A percentile compares a stretch with the other conserved stretches of the same genome.
Evolutionary conservation across 2,113 vertebrate species (phyloP).

Genomic region (Cettia cetti): DNA sequence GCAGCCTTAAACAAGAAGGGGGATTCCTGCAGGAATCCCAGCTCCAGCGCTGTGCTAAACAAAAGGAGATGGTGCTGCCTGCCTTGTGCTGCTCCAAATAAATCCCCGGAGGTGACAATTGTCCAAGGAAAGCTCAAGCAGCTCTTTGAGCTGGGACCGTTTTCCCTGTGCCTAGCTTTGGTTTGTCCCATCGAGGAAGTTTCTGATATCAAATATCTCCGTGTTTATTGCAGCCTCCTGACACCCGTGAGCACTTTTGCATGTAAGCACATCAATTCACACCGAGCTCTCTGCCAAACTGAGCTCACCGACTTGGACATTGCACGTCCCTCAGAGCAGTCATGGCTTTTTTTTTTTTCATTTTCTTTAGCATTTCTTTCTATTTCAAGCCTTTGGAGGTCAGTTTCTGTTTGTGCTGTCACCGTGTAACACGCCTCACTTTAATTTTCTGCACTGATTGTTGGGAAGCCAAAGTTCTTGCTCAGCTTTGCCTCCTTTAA

Average conservation of each 20-base stretch:
- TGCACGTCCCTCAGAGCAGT: not conserved
- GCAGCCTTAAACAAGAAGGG: not conserved
- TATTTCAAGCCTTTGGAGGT: not conserved
- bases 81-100: not conserved
- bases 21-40: not conserved
- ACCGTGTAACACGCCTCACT: not conserved
- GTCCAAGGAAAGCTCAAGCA: not conserved
- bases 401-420: not conserved
- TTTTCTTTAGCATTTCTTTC: not conserved
- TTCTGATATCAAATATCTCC: not conserved
- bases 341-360: accelerated
- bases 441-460: not conserved
- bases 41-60: not conserved
- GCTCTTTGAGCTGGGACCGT: not conserved
- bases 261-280: not conserved
- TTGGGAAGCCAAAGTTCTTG: not conserved
- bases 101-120: accelerated
- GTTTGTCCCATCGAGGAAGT: not conserved
- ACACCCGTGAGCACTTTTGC: not conserved
- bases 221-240: not conserved
- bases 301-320: not conserved
- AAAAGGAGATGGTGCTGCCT: not conserved
- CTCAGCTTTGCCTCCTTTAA: not conserved
- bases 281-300: not conserved
- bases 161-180: not conserved